Conservation (phyloP, 2,888 invertebrate species). For the Sphecodes monilicornis region DNA sequence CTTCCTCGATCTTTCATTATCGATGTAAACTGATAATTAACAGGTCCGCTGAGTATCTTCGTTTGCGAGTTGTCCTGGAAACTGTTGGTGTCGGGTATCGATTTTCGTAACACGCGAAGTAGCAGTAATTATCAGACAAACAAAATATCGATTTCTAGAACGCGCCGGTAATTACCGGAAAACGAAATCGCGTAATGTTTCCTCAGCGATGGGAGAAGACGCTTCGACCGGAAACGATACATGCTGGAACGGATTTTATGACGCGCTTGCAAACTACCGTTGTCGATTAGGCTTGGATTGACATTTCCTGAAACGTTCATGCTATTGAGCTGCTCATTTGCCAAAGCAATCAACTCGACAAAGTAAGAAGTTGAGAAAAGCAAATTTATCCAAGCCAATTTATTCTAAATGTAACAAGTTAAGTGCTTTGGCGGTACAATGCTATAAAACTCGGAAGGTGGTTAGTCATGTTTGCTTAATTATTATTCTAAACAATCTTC, state of each 20-base stretch:
- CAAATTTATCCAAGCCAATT: not conserved
- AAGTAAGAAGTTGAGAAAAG: not conserved
- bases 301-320: not conserved
- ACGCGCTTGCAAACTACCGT: not conserved
- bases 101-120: not conserved
- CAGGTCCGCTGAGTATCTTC: not conserved
- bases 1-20: not conserved
- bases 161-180: not conserved
- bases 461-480: not conserved
- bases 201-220: not conserved
- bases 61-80: not conserved
- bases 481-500: not conserved
- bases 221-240: not conserved
- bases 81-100: not conserved
- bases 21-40: not conserved
- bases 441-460: not conserved
- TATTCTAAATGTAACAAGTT: not conserved
- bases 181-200: not conserved
- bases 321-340: not conserved
- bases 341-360: not conserved
- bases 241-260: not conserved
- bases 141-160: not conserved
- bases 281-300: not conserved
- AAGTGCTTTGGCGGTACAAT: not conserved
- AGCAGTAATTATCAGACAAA: not conserved